Percentiles rank a stretch among this genome's conserved stretches.
Conservation (phyloP, 2,113 vertebrate genomes). For the Hyperoodon ampullatus region DNA sequence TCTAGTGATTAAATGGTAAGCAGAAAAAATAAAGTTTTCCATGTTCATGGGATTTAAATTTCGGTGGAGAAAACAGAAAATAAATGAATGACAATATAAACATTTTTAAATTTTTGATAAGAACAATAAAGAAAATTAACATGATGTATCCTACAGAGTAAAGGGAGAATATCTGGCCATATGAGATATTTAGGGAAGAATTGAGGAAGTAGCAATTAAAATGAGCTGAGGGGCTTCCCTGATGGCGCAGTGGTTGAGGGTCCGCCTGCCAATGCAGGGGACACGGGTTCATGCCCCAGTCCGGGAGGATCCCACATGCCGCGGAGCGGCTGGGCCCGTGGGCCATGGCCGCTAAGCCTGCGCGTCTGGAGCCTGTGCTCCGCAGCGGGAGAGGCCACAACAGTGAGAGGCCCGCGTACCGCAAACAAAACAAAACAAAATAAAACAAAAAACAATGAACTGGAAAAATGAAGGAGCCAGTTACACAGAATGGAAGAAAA, state of each 20-base stretch:
- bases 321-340: too few species aligned
- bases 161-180: not conserved
- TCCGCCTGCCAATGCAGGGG: too few species aligned
- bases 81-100: not conserved
- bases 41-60: not conserved
- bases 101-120: not conserved
- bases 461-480: not conserved
- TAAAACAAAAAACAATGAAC: not conserved
- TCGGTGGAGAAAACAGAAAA: not conserved
- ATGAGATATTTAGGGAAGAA: not conserved
- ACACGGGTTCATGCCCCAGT: rapidly evolving
- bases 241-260: too few species aligned
- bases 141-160: not conserved
- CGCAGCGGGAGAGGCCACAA: too few species aligned
- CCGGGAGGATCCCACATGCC: too few species aligned
- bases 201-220: not conserved
- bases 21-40: not conserved
- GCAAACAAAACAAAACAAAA: too few species aligned
- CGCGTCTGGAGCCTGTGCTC: too few species aligned
- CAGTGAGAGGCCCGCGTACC: too few species aligned
- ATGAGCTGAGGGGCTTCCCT: not conserved
- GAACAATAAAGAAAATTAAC: not conserved
- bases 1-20: not conserved
- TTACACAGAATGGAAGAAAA: not conserved
- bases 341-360: too few species aligned